Evolutionary conservation across 2,888 invertebrate genomes (phyloP), one percentile per base, ranked within the genome.

Genomic region (Rotaria socialis): DNA sequence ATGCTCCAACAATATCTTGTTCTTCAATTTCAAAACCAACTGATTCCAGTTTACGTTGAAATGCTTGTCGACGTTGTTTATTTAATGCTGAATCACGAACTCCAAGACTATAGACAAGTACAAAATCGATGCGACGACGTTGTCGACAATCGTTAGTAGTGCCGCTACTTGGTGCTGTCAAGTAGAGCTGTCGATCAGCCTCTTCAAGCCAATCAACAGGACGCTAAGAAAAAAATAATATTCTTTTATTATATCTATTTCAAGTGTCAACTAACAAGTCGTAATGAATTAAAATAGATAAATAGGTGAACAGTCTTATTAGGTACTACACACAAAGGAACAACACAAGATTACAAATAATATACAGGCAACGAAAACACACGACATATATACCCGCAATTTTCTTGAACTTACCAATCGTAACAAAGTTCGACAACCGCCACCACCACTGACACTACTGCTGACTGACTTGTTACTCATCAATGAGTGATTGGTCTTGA

Each of bases 161-260:
- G 47, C 10, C 24, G 10, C n/a, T 24, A 47, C 47, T 80, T 47
- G 47, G 24, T 14, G 80, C 8, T 80, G 80, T 47, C 47, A 80
- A 47, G 24, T 80, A 80, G 24, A 80, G 24, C n/a, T 47, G 47
- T 24, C 80, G 80, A 80, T 80, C 80, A 14, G 80, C 80, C n/a
- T 80, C 80, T 80, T 80, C 80, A 67, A 67, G 67, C 67, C 67
- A 67, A 35, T 67, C 67, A 19, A 67, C 67, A 35, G 67, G 67
- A 16, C 67, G 67, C 67, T 67, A 67, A 67, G 16, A 35, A 35
- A 67, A 67, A 16, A 67, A 60, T 27, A 60, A 27, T n/a, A 60
- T n/a, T 27, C 8, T 2, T 10, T 60, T 27, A 35, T 35, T 16
- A 16, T 35, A 19, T 56, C 35, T 16, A 41, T 67, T 16, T 27